These are phyloP conservation scores for Prunella fulvescens DNA, from an alignment of 2,113 vertebrate species.

Conservation along the genomic window DNA sequence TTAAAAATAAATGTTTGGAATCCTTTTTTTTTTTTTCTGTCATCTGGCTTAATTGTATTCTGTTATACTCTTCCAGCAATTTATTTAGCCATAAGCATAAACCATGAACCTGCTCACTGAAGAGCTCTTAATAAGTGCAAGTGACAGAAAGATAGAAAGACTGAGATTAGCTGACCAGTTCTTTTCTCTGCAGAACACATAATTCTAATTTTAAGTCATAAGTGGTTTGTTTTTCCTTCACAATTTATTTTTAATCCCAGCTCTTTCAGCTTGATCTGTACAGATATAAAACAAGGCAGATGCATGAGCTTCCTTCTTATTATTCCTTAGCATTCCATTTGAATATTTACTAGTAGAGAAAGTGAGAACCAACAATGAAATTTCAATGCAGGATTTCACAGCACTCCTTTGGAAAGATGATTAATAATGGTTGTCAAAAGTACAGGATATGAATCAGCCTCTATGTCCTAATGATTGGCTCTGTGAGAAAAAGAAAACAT, in stretches of 20 bases:
- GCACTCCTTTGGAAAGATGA: conserved; percentile 23
- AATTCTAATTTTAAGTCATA: conserved; percentile 21
- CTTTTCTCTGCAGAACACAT: not conserved
- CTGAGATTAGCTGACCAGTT: not conserved
- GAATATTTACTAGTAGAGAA: not conserved
- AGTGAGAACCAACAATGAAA: not conserved
- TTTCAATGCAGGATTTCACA: conserved; percentile 16
- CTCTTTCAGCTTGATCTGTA: not conserved
- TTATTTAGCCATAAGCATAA: not conserved
- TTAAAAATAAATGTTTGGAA: not conserved
- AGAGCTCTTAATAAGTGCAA: not conserved
- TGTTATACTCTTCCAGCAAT: not conserved
- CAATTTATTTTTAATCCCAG: conserved; percentile 38
- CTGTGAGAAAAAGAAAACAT: conserved; percentile 12
- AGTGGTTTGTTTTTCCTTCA: conserved; percentile 41
- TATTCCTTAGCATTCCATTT: not conserved
- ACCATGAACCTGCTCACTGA: not conserved
- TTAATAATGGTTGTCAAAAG: conserved; percentile 53
- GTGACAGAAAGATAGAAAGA: not conserved
- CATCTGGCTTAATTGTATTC: not conserved
- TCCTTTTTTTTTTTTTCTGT: not conserved
- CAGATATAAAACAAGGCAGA: conserved; percentile 9
- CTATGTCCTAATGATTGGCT: conserved; percentile 21
- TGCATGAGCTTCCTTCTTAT: not conserved
- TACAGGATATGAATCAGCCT: conserved; percentile 61